These are phyloP conservation scores for Neodon shergylaensis DNA, from an alignment of 2,113 vertebrate species.

Conservation along the genomic window DNA sequence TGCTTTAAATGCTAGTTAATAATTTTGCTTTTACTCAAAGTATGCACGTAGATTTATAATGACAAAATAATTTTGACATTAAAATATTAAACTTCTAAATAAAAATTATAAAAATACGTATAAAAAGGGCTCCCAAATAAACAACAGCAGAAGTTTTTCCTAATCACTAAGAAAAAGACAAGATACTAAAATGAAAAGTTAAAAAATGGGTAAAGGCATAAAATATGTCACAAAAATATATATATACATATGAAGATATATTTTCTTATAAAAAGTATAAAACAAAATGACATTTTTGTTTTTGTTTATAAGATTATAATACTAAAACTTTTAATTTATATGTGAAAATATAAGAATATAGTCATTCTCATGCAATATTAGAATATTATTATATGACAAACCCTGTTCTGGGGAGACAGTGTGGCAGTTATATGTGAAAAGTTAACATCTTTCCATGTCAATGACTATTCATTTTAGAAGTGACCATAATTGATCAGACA, in stretches of 20 bases:
- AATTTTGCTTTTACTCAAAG: neutral
- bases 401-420: neutral
- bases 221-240: neutral
- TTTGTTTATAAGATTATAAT: neutral
- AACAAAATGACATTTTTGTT: slow-evolving; percentile 39
- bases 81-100: slow-evolving; percentile 4
- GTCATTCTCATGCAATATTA: neutral
- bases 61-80: neutral
- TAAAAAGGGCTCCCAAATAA: neutral
- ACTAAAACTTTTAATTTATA: neutral
- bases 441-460: neutral
- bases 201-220: neutral
- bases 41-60: neutral
- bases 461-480: neutral
- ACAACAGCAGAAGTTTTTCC: neutral
- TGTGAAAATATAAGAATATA: neutral
- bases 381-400: neutral
- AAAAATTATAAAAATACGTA: neutral
- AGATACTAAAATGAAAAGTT: neutral
- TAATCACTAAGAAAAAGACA: neutral
- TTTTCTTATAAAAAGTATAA: neutral
- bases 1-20: neutral
- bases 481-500: neutral
- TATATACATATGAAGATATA: neutral
- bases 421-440: neutral